Percentiles rank a stretch among this genome's conserved stretches.
phyloP scores from a whole-genome alignment of 2,797 vertebrate species.

The Squalus acanthias region DNA sequence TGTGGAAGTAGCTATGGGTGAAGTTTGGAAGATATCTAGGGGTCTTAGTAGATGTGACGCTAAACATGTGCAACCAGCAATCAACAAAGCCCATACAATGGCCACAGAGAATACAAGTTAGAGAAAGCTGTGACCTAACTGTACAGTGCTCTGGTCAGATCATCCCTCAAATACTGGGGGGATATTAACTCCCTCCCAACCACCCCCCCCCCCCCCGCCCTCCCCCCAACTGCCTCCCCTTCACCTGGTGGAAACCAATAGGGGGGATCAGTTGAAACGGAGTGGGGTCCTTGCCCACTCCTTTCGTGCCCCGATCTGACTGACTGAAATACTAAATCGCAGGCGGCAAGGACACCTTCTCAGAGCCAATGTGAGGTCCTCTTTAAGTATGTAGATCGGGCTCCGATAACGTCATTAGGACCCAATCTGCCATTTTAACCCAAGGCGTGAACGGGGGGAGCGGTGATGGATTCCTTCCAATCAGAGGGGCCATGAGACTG shows the following conservation, averaged over 20 bases:
- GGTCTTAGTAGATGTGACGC: not conserved
- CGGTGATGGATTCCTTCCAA: not conserved
- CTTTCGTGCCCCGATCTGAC: not conserved
- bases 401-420: not conserved
- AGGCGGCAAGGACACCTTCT: not conserved
- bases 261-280: not conserved
- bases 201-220: too few species aligned
- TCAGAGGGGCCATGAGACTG: too few species aligned
- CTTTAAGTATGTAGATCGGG: too few species aligned
- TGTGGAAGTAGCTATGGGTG: not conserved
- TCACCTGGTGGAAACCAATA: not conserved
- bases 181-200: not conserved
- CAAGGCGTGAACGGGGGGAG: not conserved
- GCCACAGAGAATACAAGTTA: not conserved
- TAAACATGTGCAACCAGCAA: not conserved
- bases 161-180: not conserved
- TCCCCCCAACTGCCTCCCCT: too few species aligned
- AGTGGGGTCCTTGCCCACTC: not conserved
- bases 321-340: not conserved
- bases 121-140: not conserved
- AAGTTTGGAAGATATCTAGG: not conserved
- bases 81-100: not conserved
- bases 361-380: not conserved
- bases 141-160: not conserved
- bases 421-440: not conserved